Evolutionary conservation across 1,140 invertebrate genomes (phyloP), one percentile per base, ranked within the genome.

Genomic region (Tetragonula clypearis): DNA sequence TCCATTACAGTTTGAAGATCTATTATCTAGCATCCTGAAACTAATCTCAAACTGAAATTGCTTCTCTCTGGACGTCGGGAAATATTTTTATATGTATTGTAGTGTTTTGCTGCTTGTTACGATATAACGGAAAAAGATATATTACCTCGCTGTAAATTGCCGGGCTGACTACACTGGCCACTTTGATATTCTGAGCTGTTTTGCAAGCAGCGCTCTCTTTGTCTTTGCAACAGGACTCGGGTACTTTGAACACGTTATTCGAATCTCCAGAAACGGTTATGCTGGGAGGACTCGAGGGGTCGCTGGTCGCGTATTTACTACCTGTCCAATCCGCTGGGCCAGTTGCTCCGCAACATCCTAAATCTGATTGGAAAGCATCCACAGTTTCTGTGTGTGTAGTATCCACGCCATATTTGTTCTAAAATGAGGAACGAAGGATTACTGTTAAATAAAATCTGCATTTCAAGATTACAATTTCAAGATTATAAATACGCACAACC

Each of bases 261-360:
- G 90, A 81, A 15, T 92, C 86, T 17, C 87, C 86, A 41, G 93
- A 89, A 19, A 95, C 93, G 2, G 92, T 91, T 4, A 95, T 79
- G 55, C 88, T 91, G 0, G 93, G 62, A 17, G 90, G 87, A 30
- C 75, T 62, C 53, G 88, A 88, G 0, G 85, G 85, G 68, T 93
- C 92, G 62, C 88, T 91, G 73, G 95, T 95, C 69, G 95, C 96
- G 87, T 95, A 97, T 88, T 95, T 96, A 86, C 96, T 97, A 9
- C 96, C 95, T 79, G 96, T 95, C 97, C 97, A 98, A 94, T 98
- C 97, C 0, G 93, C 93, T 41, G 97, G 97, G 76, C 96, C 96
- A 87, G 95, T 96, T 15, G 96, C 96, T 30, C 97, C 97, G 91
- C 97, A 98, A 91, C 97, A 98, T 84, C 96, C 93, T 41, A 97